Evolutionary conservation across 2,888 invertebrate species (phyloP), one percentile per base, ranked within the genome.

Genomic region (Zygaena filipendulae): DNA sequence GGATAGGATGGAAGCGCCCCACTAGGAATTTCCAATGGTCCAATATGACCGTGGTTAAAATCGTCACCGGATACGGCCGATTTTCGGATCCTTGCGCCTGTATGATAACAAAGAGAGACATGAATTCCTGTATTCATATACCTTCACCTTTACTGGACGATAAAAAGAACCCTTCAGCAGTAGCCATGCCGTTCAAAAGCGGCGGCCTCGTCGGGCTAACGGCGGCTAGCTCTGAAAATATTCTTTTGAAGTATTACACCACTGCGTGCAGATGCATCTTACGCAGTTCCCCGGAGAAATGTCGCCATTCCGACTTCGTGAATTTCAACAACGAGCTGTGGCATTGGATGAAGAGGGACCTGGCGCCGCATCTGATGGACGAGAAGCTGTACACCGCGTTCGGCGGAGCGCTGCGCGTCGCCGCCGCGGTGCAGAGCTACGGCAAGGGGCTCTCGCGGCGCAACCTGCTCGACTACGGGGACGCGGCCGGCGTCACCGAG

Each of bases 261-360:
- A 62, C 69, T 1, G 74, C 63, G 1, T 49, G 70, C 2, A 56
- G 64, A 24, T 79, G 79, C 28, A 64, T 79, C 33, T 44, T 77
- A 27, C 49, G 46, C 2, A 61, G 45, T 26, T 75, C 79, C 2
- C 71, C 79, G 2, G 30, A 42, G 20, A 46, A 38, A 4, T 79
- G 79, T 38, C 59, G 75, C 1, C 72, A 74, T 38, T 32, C 52
- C 1, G 77, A 77, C 41, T 74, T 74, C 25, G 55, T 69, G 2
- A 68, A 57, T 39, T 75, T 75, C 26, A 72, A 77, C 36, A 70
- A 64, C 29, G 71, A 69, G 12, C 38, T 79, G 21, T 77, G 77
- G 75, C 64, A 68, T 33, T 79, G 75, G 75, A 64, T 79, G 70
- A 72, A 74, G 38, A 57, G 59, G 9, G 63, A 70, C 6, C 62